These are phyloP conservation scores for Epinephelus awoara DNA, from an alignment of 2,797 vertebrate species.

Conservation along the genomic window DNA sequence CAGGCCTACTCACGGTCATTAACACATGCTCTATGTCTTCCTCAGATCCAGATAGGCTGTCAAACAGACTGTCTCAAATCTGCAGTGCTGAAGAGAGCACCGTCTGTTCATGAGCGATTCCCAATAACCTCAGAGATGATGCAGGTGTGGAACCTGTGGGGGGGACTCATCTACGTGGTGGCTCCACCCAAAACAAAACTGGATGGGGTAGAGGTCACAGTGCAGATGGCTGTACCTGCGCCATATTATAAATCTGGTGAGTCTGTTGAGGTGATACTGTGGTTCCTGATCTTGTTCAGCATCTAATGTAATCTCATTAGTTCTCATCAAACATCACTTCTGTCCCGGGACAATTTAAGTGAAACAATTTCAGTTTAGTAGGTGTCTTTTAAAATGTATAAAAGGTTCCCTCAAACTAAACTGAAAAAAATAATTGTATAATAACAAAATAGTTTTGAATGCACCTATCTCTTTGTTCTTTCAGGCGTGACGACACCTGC, in stretches of 20 bases:
- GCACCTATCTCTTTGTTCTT: not conserved
- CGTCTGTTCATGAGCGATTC: conserved; percentile 83
- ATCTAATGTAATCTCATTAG: not conserved
- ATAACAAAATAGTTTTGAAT: not conserved
- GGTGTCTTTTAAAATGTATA: no score
- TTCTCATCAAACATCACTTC: not conserved
- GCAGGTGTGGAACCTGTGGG: conserved; percentile 92
- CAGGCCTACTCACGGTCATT: not conserved
- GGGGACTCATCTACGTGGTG: conserved; percentile 91
- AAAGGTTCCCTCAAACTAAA: no score
- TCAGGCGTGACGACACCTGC: conserved; percentile 67
- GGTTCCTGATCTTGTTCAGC: not conserved
- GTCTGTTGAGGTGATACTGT: conserved; percentile 26
- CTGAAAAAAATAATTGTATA: no score
- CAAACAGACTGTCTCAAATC: conserved; percentile 85
- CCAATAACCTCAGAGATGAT: conserved; percentile 83
- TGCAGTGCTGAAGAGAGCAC: conserved; percentile 84
- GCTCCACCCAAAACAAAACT: conserved; percentile 84
- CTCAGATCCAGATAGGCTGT: conserved; percentile 92
- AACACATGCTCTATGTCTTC: not conserved
- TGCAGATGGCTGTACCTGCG: conserved; percentile 87
- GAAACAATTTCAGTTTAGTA: no score
- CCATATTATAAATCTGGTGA: conserved; percentile 93
- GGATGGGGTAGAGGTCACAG: conserved; percentile 72
- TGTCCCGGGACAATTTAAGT: no score